Conservation (phyloP, 2,888 invertebrate species). For the Octodonta nipae region DNA sequence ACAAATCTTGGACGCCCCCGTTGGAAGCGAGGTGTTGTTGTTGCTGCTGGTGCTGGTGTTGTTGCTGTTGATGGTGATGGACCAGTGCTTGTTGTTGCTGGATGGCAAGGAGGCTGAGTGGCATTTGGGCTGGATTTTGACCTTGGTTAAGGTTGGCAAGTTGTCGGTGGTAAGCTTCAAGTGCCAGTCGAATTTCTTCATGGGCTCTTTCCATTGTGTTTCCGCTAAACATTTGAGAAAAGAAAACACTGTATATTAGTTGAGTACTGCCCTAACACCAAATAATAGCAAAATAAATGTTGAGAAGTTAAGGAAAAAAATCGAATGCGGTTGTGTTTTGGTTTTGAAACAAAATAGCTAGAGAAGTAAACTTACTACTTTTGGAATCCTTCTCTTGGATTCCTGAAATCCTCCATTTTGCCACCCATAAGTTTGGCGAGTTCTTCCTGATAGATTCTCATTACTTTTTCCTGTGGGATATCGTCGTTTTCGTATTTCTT, state of each 20-base stretch:
- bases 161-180: conserved; percentile 87
- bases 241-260: conserved; percentile 58
- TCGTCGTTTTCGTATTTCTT: conserved; percentile 87
- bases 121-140: conserved; percentile 36
- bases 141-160: conserved; percentile 70
- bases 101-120: conserved; percentile 54
- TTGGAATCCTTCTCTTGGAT: conserved; percentile 63
- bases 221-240: conserved; percentile 71
- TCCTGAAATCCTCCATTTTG: conserved; percentile 59
- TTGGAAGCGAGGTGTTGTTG: conserved; percentile 45
- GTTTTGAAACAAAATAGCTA: not conserved
- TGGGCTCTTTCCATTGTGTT: conserved; percentile 51
- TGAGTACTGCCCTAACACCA: conserved; percentile 29
- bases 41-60: conserved; percentile 43
- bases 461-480: conserved; percentile 91
- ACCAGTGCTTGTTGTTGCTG: conserved; percentile 58
- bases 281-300: not conserved
- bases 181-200: conserved; percentile 78
- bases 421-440: conserved; percentile 82
- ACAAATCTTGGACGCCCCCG: conserved; percentile 69
- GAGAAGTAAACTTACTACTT: conserved; percentile 39
- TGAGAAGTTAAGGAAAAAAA: conserved; percentile 16
- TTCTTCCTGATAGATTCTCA: conserved; percentile 89
- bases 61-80: conserved; percentile 43
- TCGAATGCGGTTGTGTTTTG: not conserved